Conservation (phyloP, 1,140 invertebrate genomes). For the Procambarus clarkii region DNA sequence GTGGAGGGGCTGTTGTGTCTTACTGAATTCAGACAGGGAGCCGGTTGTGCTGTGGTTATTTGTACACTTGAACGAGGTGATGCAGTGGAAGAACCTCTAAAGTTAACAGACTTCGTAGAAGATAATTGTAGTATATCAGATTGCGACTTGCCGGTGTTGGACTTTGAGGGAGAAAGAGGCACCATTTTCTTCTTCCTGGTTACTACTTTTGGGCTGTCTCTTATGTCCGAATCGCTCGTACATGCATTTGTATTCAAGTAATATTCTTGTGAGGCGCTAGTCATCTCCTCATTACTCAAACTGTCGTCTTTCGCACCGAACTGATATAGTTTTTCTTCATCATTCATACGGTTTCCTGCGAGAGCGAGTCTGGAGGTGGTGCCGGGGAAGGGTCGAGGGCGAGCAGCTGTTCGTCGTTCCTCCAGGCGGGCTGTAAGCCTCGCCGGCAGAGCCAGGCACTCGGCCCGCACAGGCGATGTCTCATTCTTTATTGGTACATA, state of each 20-base stretch:
- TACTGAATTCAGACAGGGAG: neutral
- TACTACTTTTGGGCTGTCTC: slow-evolving; percentile 21
- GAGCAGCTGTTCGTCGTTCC: slow-evolving; percentile 15
- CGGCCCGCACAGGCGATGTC: neutral
- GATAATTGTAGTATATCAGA: neutral
- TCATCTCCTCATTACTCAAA: neutral
- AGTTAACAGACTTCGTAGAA: neutral
- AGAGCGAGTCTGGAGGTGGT: neutral
- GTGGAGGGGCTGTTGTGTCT: neutral
- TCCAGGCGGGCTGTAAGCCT: slow-evolving; percentile 42
- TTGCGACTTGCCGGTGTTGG: neutral
- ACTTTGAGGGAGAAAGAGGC: neutral
- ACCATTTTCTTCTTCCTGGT: neutral
- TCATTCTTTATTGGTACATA: slow-evolving; percentile 56
- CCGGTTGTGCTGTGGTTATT: neutral
- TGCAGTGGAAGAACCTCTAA: neutral
- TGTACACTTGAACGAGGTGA: neutral
- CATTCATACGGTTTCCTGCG: slow-evolving; percentile 21
- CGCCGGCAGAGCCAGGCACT: slow-evolving; percentile 26
- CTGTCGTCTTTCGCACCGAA: neutral
- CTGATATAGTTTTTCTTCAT: slow-evolving; percentile 12
- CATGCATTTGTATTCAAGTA: neutral
- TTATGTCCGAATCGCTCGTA: slow-evolving; percentile 44
- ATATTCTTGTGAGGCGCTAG: neutral
- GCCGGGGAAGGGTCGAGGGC: neutral